These are phyloP conservation scores for Mercenaria mercenaria DNA, from an alignment of 1,140 invertebrate genomes.

Conservation along the genomic window DNA sequence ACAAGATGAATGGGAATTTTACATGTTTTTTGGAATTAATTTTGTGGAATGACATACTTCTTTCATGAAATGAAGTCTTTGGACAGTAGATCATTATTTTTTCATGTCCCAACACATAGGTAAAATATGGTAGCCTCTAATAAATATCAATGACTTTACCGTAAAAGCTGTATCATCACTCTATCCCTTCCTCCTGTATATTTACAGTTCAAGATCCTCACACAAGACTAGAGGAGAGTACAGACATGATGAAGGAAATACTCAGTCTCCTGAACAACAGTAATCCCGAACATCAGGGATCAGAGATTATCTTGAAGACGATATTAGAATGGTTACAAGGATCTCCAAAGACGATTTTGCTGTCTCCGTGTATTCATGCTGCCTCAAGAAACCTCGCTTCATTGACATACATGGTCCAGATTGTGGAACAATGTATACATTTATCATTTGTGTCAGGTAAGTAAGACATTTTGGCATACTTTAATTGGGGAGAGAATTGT, in stretches of 20 bases:
- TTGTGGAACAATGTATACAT: slow-evolving; percentile 83
- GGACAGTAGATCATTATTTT: too few species aligned
- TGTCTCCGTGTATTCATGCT: slow-evolving; percentile 81
- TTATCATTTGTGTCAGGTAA: slow-evolving; percentile 82
- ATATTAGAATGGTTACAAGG: slow-evolving; percentile 86
- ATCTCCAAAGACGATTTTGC: slow-evolving; percentile 81
- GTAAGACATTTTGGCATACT: too few species aligned
- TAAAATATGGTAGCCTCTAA: too few species aligned
- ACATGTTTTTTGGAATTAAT: too few species aligned
- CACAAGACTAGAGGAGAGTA: slow-evolving; percentile 87
- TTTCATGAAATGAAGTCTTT: too few species aligned
- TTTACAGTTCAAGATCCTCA: slow-evolving; percentile 85
- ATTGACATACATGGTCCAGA: slow-evolving; percentile 79
- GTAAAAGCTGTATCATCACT: too few species aligned
- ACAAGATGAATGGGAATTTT: too few species aligned
- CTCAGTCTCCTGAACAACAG: slow-evolving; percentile 86
- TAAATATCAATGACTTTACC: too few species aligned
- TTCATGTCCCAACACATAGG: too few species aligned
- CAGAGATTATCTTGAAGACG: slow-evolving; percentile 85
- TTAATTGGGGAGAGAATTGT: too few species aligned
- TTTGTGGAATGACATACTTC: too few species aligned
- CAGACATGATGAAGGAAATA: slow-evolving; percentile 87
- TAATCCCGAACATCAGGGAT: slow-evolving; percentile 86
- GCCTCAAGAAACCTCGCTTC: slow-evolving; percentile 81
- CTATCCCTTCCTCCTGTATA: too few species aligned